Base-by-base conservation (phyloP, 2,888 invertebrate genomes). In the Trisateles emortualis region DNA sequence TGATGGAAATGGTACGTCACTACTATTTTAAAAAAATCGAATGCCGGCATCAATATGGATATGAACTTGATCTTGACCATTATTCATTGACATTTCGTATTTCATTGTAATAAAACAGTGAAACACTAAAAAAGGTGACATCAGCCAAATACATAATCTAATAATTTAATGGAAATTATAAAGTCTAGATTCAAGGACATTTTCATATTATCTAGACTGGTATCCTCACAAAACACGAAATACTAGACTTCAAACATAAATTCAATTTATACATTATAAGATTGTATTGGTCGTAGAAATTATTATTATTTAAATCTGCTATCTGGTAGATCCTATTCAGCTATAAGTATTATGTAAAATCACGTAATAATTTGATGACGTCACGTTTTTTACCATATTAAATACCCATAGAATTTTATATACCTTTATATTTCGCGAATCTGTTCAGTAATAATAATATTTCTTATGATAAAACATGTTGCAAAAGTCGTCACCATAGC, bases 1-100 rank as follows among this genome's bases (percentile, higher is more conserved):
- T 97, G 96, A 95, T 96, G 91, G 97, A 97, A 94, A 95, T 97
- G 94, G 96, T 96, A 88, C 86, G 93, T 68, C 19, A 49, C 14
- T n/a, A 40, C 14, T 38, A 44, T 51, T 33, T 33, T 41, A 35
- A 14, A 47, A 46, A 30, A 14, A 49, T 30, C 33, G 16, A 9
- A 32, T 42, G n/a, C 29, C 19, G 6, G 14, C 33, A 49, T 54
- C 24, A 61, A 72, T 54, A 56, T 52, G 13, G 17, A 69, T 53
- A 40, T 16, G 54, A 60, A 50, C 50, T 66, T 65, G 69, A 66
- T 58, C 54, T 71, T 71, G 59, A 63, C 50, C 59, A 56, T 47
- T 63, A 46, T 54, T 52, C 47, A 46, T 48, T 70, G 44, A 50
- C 57, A 71, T 71, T 70, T 68, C 52, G 53, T 55, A 45, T 54